These are phyloP conservation scores for Platichthys flesus DNA, from an alignment of 2,113 vertebrate species.

Conservation along the genomic window DNA sequence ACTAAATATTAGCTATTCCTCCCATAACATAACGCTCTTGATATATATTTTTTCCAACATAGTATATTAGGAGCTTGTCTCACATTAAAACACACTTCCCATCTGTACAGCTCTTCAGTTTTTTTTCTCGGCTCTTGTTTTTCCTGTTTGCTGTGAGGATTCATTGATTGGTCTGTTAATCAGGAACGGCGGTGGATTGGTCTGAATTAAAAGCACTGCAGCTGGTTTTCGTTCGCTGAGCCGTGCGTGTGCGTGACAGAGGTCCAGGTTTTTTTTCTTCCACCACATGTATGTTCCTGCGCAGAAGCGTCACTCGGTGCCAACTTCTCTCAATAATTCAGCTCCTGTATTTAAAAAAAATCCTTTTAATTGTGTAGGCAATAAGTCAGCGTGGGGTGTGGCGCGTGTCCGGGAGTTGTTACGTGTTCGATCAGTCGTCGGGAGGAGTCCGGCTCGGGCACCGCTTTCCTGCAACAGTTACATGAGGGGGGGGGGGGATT, in stretches of 20 bases:
- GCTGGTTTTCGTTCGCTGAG: conserved; percentile 34
- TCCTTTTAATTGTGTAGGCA: conserved; percentile 83
- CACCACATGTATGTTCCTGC: conserved; percentile 73
- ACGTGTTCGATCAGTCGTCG: neutral
- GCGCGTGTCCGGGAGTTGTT: conserved; percentile 66
- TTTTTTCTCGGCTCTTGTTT: neutral
- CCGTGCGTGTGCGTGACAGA: conserved; percentile 41
- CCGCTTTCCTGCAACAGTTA: neutral
- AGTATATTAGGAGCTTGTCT: conserved; percentile 41
- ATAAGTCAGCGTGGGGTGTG: conserved; percentile 74
- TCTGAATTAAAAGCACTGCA: conserved; percentile 32
- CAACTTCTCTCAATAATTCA: conserved; percentile 76
- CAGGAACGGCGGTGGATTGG: conserved; percentile 16
- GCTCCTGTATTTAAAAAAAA: conserved; percentile 5
- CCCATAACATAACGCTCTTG: conserved; percentile 44
- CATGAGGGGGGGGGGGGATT: conserved; percentile 30
- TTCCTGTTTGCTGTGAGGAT: conserved; percentile 22
- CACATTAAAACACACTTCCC: conserved; percentile 13
- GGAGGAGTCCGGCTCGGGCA: conserved; percentile 36
- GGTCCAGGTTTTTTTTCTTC: conserved; percentile 35
- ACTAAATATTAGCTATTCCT: conserved; percentile 57
- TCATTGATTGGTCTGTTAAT: conserved; percentile 13
- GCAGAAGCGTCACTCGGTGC: conserved; percentile 84
- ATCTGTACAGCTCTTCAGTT: conserved; percentile 24
- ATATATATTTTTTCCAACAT: conserved; percentile 48